Conservation (phyloP, 2,888 invertebrate species). For the Oscheius myriophilus region DNA sequence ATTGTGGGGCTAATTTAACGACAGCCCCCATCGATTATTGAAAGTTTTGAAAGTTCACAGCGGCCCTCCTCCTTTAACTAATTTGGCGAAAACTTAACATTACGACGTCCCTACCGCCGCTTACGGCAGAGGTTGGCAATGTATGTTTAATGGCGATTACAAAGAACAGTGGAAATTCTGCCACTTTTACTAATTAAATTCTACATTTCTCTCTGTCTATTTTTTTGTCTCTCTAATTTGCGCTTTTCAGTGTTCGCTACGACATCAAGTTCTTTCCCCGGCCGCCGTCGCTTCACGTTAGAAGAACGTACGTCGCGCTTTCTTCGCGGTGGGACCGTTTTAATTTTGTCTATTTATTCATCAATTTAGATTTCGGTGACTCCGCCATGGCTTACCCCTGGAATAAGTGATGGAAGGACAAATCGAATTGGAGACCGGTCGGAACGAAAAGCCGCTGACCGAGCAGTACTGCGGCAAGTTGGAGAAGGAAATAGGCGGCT, state of each 20-base stretch:
- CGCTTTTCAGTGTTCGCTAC: constrained; percentile 83
- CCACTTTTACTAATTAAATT: too few species aligned
- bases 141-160: too few species aligned
- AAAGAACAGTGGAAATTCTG: too few species aligned
- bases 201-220: too few species aligned
- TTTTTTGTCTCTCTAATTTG: too few species aligned
- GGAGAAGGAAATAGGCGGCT: constrained; percentile 87
- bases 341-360: background rate
- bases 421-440: constrained; percentile 87
- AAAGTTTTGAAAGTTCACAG: too few species aligned
- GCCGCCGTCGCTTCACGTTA: constrained; percentile 92
- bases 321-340: constrained; percentile 90
- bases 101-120: too few species aligned
- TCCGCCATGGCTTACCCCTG: constrained; percentile 94
- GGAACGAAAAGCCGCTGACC: constrained; percentile 89
- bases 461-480: constrained; percentile 93
- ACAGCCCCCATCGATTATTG: too few species aligned
- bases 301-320: constrained; percentile 95
- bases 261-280: constrained; percentile 92
- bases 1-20: too few species aligned
- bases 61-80: too few species aligned
- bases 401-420: constrained; percentile 94
- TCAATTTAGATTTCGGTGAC: constrained; percentile 82
- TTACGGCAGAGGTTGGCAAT: too few species aligned
- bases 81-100: too few species aligned